Evolutionary conservation across 2,113 vertebrate species (phyloP), one percentile per base, ranked within the genome.

Genomic region (Spermophilus dauricus): DNA sequence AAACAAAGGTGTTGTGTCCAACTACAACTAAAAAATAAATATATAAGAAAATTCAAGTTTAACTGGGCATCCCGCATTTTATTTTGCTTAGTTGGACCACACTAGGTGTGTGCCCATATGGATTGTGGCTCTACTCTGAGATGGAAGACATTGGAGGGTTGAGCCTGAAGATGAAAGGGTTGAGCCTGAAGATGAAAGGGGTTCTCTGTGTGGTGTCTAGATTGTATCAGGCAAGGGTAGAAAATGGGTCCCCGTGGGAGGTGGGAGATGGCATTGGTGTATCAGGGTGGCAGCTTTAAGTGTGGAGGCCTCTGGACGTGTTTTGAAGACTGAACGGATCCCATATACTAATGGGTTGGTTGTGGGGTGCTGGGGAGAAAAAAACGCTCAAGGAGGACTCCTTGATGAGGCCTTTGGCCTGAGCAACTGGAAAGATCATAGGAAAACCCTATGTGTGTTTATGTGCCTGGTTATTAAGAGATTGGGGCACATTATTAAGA

Each of bases 261-360:
- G 17, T 16, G 24, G 63, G 72, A 30, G 76, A 45, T 1, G 88
- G 76, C 26, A 16, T 9, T 4, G 53, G 10, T 1, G 12, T 3
- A 0, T 3, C 8, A 18, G 2, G 28, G 72, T 1, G 1, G 67
- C 5, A 11, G 37, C 4, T 22, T 7, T 70, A 65, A 8, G 5
- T 8, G n/a, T 11, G 26, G 5, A 48, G 24, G 63, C 30, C 1
- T 18, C 48, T 17, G 26, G 22, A 6, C 9, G 10, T 42, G n/a
- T 63, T 86, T 48, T 76, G 80, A 86, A 92, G 87, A 63, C 5
- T 70, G 58, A 94, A 14, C 24, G 34, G 61, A 39, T 8, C 28
- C 28, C 2, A 2, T 45, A 22, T 69, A 37, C 53, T 82, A 65
- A 77, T 8, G 13, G 48, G 14, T 53, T 51, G 30, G 17, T 26